Evolutionary conservation across 2,888 invertebrate species (phyloP).

Genomic region (Apotomis capreana): DNA sequence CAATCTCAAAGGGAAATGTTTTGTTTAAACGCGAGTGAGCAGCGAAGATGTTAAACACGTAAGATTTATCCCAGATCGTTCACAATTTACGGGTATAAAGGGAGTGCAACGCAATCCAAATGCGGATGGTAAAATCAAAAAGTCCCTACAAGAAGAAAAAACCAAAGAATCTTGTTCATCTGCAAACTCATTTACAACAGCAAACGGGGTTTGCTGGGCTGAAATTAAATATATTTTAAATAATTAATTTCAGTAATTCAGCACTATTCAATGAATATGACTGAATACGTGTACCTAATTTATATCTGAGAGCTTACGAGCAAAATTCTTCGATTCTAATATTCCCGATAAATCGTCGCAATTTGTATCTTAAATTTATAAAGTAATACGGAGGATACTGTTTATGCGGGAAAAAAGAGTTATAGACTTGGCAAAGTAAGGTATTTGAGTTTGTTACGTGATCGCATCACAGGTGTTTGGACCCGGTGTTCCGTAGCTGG

Average conservation of each 20-base stretch:
- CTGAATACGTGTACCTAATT: no score
- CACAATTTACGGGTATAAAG: not conserved
- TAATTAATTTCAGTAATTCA: no score
- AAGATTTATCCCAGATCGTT: slow-evolving; percentile 3
- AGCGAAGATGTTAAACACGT: not conserved
- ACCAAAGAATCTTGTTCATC: no score
- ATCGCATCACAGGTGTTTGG: slow-evolving; percentile 64
- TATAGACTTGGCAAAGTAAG: slow-evolving; percentile 11
- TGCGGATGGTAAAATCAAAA: no score
- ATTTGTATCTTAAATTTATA: not conserved
- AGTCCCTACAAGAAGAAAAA: no score
- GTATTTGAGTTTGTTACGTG: slow-evolving; percentile 49
- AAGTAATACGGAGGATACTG: not conserved
- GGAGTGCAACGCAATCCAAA: not conserved
- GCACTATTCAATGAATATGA: no score
- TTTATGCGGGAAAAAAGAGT: not conserved
- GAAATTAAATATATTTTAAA: no score
- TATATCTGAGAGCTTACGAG: no score
- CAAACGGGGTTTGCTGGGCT: no score
- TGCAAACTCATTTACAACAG: no score
- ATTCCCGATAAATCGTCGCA: not conserved
- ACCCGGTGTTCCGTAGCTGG: slow-evolving; percentile 58
- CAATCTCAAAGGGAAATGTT: slow-evolving; percentile 59
- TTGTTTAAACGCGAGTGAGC: slow-evolving; percentile 45
- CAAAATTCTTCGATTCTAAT: not conserved